A percentile compares a stretch with the other conserved stretches of the same genome.
phyloP scores from a whole-genome alignment of 2,113 vertebrate species.

The Notothenia rossii region DNA sequence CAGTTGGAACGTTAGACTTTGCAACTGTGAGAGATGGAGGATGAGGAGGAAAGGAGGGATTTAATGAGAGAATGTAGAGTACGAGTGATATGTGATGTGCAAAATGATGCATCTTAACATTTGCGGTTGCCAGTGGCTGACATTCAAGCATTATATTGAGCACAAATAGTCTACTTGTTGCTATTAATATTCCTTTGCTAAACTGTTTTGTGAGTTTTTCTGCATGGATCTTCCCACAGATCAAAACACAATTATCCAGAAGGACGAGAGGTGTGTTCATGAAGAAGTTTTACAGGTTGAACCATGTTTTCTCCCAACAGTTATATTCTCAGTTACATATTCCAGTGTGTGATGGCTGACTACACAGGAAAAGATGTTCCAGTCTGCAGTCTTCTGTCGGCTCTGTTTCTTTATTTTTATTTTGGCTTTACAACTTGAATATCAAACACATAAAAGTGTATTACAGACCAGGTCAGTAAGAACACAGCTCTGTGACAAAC shows the following conservation, averaged over 20 bases:
- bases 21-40: conserved; percentile 35
- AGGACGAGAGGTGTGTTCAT: conserved; percentile 4
- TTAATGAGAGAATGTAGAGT: conserved; percentile 47
- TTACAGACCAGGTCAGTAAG: background rate
- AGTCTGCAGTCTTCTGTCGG: background rate
- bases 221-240: background rate
- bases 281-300: conserved; percentile 5
- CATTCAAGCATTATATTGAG: conserved; percentile 18
- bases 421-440: conserved; percentile 25
- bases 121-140: conserved; percentile 26
- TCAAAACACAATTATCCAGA: background rate
- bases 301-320: background rate
- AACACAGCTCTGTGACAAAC: conserved; percentile 46
- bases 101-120: conserved; percentile 38
- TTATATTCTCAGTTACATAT: background rate
- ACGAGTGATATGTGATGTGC: conserved; percentile 47
- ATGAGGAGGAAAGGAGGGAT: conserved; percentile 40
- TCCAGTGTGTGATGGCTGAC: background rate
- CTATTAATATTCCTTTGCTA: background rate
- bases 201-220: background rate
- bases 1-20: conserved; percentile 37
- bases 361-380: background rate
- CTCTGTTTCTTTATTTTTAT: background rate
- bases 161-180: conserved; percentile 9
- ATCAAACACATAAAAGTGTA: conserved; percentile 22